phyloP scores from a whole-genome alignment of 2,797 vertebrate species.

The Eutrigla gurnardus region DNA sequence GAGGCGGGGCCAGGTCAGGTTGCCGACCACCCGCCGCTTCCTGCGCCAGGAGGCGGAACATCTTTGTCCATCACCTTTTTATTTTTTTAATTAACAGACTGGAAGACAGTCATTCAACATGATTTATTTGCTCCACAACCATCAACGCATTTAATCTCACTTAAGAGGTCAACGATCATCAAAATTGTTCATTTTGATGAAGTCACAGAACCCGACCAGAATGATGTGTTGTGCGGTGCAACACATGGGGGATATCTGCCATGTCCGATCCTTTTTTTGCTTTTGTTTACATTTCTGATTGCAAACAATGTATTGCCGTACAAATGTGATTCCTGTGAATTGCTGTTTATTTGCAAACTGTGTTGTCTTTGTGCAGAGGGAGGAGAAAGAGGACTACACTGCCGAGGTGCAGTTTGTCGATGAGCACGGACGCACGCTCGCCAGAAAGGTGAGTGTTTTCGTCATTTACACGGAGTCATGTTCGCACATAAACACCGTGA shows the following conservation, averaged over 20 bases:
- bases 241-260: slow-evolving; percentile 59
- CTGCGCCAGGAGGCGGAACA: slow-evolving; percentile 62
- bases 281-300: slow-evolving; percentile 46
- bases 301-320: background rate
- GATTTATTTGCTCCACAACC: slow-evolving; percentile 39
- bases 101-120: slow-evolving; percentile 30
- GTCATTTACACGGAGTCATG: slow-evolving; percentile 15
- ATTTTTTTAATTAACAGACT: slow-evolving; percentile 32
- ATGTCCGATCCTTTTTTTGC: slow-evolving; percentile 29
- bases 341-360: slow-evolving; percentile 12
- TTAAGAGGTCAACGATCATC: slow-evolving; percentile 50
- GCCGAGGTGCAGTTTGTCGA: slow-evolving; percentile 90
- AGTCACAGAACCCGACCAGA: slow-evolving; percentile 33
- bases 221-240: slow-evolving; percentile 59
- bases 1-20: slow-evolving; percentile 81
- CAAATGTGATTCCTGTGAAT: background rate
- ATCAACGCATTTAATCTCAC: slow-evolving; percentile 46
- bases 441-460: slow-evolving; percentile 83
- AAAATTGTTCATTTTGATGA: slow-evolving; percentile 62
- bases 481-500: slow-evolving; percentile 19
- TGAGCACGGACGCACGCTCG: slow-evolving; percentile 88
- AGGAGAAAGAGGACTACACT: slow-evolving; percentile 84
- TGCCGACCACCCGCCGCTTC: slow-evolving; percentile 63
- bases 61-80: slow-evolving; percentile 56
- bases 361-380: slow-evolving; percentile 80